Base-by-base conservation (phyloP, 2,797 vertebrate species). In the Diplodus sargus region DNA sequence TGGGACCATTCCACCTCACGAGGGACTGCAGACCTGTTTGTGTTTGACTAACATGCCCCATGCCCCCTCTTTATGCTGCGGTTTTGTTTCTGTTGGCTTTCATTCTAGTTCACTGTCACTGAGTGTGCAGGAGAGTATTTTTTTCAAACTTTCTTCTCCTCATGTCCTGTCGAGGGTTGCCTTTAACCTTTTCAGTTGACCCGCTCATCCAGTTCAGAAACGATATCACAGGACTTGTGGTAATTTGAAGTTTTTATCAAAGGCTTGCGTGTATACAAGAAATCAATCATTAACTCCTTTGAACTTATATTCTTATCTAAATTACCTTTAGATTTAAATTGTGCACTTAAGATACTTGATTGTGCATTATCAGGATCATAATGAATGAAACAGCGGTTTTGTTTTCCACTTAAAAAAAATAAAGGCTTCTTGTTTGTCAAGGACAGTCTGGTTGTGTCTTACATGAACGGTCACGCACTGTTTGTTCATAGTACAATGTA, bases 61-160 rank as follows among this genome's bases (percentile, higher is more conserved):
- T 23, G 25, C 68, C 94, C 94, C 93, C 89, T 92, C 93, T 83
- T 94, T 71, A 79, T 88, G 89, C 94, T 93, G 93, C 94, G 91
- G 95, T 96, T 96, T 95, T 95, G 95, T 96, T 95, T 96, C 94
- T 96, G 95, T 95, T 96, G 96, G 95, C 94, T 96, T 95, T 97
- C 94, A 94, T 96, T 96, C 95, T 95, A 96, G 96, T 95, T 96
- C 95, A 95, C 94, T 96, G 93, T 95, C 93, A 18, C 91, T 84
- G 93, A 96, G 94, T 95, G 95, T 96, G 95, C 95, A 96, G 96
- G 95, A 96, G 93, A 96, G 91, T 95, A 95, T 68, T 95, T 93
- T 93, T 95, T 93, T 93, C 84, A 85, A 86, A 87, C 94, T 87
- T 87, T 86, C 70, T 85, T 88, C 94, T 95, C 95, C 93, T 95